Percentiles rank a stretch among this genome's conserved stretches.
Conservation (phyloP, 2,888 invertebrate genomes). For the Amblyjoppa fuscipennis region DNA sequence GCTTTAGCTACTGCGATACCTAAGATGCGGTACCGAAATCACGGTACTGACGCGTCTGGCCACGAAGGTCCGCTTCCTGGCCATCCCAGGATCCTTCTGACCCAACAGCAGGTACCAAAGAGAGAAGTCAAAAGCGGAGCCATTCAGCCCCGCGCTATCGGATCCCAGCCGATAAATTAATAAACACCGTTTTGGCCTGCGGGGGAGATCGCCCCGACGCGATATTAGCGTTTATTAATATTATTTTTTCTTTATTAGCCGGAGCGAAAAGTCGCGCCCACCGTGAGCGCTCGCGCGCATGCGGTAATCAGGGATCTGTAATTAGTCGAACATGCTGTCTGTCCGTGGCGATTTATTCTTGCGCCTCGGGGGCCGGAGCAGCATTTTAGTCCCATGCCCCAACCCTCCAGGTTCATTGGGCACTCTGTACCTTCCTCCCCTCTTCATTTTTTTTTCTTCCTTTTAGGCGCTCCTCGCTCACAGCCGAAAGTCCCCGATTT, state of each 20-base stretch:
- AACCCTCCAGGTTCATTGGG: conserved; percentile 32
- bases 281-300: conserved; percentile 65
- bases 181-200: conserved; percentile 77
- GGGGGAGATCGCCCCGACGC: conserved; percentile 76
- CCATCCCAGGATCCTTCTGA: conserved; percentile 27
- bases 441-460: conserved; percentile 14
- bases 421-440: conserved; percentile 52
- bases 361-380: conserved; percentile 68
- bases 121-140: conserved; percentile 25
- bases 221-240: conserved; percentile 83
- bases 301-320: conserved; percentile 83
- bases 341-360: conserved; percentile 80
- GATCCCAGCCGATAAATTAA: conserved; percentile 79
- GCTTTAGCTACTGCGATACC: background rate
- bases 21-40: too few relatives aligned
- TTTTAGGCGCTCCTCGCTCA: conserved; percentile 41
- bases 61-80: background rate
- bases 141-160: conserved; percentile 58
- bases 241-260: conserved; percentile 82
- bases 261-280: conserved; percentile 77
- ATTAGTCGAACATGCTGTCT: conserved; percentile 83
- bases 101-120: conserved; percentile 19
- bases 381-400: conserved; percentile 41
- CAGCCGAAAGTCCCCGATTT: conserved; percentile 66
- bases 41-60: background rate